Conservation (phyloP, 30 jellyfish, hydroid and myxozoan genomes). For the Sanderia malayensis region DNA sequence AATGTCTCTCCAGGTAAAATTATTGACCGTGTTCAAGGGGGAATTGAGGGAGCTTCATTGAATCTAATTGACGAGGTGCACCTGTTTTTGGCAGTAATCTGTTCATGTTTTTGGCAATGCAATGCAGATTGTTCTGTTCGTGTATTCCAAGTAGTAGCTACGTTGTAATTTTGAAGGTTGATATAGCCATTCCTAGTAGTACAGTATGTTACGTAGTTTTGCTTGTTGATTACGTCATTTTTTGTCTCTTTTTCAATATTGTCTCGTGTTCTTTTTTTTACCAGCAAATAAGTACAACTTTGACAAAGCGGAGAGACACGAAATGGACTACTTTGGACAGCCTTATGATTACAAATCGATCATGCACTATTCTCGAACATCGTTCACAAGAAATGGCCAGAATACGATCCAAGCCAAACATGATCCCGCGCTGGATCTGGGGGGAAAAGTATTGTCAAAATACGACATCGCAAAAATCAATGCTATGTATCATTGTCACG, state of each 20-base stretch:
- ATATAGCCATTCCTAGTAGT: too few relatives aligned
- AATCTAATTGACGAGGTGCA: not conserved
- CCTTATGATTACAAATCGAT: constrained; percentile 61
- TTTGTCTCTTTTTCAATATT: not conserved
- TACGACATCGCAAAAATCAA: constrained; percentile 47
- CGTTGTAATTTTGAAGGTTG: too few relatives aligned
- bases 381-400: constrained; percentile 44
- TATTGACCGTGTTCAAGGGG: too few relatives aligned
- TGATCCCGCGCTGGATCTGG: constrained; percentile 44
- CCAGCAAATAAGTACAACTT: not conserved
- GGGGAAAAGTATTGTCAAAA: constrained; percentile 23
- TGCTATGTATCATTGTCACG: constrained; percentile 61
- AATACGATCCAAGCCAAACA: constrained; percentile 49
- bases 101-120: not conserved
- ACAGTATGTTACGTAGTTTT: too few relatives aligned
- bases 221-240: too few relatives aligned
- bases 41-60: too few relatives aligned
- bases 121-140: not conserved
- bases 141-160: too few relatives aligned
- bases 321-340: constrained; percentile 32
- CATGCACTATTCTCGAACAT: constrained; percentile 45
- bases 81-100: not conserved
- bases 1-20: constrained; percentile 48
- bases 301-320: not conserved
- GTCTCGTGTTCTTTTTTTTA: too few relatives aligned